These are phyloP conservation scores for Pseudomyrmex concolor DNA, from an alignment of 1,140 invertebrate genomes.

Conservation along the genomic window DNA sequence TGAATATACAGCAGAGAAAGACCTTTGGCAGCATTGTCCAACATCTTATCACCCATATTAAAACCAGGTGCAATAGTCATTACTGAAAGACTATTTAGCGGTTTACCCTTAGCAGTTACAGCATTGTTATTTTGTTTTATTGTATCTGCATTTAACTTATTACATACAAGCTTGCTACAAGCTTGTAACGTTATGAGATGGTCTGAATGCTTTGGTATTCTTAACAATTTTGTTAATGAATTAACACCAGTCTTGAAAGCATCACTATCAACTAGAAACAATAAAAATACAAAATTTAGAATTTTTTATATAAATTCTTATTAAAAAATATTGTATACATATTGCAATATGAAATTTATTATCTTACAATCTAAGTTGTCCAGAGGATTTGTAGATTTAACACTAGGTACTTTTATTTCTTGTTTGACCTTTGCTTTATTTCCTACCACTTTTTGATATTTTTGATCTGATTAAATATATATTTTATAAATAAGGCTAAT, in stretches of 20 bases:
- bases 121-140: constrained; percentile 88
- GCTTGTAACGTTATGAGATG: constrained; percentile 92
- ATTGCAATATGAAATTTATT: constrained; percentile 68
- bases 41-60: constrained; percentile 88
- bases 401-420: constrained; percentile 87
- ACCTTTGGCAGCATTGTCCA: constrained; percentile 93
- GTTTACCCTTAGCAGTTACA: constrained; percentile 86
- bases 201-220: constrained; percentile 92
- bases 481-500: background rate
- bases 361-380: constrained; percentile 94
- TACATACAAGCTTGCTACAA: constrained; percentile 88
- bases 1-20: constrained; percentile 95
- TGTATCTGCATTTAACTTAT: constrained; percentile 88
- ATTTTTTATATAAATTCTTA: constrained; percentile 21
- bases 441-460: constrained; percentile 89
- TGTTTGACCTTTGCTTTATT: constrained; percentile 85
- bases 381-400: constrained; percentile 92
- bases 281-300: constrained; percentile 60
- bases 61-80: constrained; percentile 89
- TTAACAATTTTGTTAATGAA: constrained; percentile 91
- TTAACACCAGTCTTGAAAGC: constrained; percentile 94
- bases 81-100: constrained; percentile 85
- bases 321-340: constrained; percentile 32
- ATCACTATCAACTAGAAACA: constrained; percentile 90
- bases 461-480: constrained; percentile 86